Percentiles rank a stretch among this genome's conserved stretches.
Evolutionary conservation across 2,797 vertebrate genomes (phyloP).

Genomic region (Sphenodon punctatus): DNA sequence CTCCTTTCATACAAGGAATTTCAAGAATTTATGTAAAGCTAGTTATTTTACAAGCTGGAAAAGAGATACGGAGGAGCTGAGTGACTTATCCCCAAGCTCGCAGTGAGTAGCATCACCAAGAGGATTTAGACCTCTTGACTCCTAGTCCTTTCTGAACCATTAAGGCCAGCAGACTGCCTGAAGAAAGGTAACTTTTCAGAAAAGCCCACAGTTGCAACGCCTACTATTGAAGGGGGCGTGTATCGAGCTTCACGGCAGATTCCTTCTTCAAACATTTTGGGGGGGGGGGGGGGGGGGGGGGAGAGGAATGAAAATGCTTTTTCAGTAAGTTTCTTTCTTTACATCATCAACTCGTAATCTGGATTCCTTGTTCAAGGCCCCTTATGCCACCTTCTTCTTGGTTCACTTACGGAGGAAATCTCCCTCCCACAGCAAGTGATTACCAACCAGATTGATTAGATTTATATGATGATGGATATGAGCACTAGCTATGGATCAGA

Average conservation of each 20-base stretch:
- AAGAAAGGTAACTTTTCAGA: too few species aligned
- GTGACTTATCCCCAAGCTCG: background rate
- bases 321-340: background rate
- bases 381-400: background rate
- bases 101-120: background rate
- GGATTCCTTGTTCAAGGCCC: background rate
- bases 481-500: too few species aligned
- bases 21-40: background rate
- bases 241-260: too few species aligned
- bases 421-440: background rate
- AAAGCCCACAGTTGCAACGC: too few species aligned
- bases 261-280: too few species aligned
- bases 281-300: too few species aligned
- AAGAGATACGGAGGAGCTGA: background rate
- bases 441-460: too few species aligned
- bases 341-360: background rate
- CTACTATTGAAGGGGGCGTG: too few species aligned
- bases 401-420: background rate
- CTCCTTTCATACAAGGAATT: background rate
- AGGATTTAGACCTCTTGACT: background rate
- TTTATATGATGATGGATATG: too few species aligned
- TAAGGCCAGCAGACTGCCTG: background rate
- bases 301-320: background rate
- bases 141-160: background rate
- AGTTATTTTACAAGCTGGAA: background rate